These are phyloP conservation scores for Lycaena phlaeas DNA, from an alignment of 2,888 invertebrate genomes.

Conservation along the genomic window DNA sequence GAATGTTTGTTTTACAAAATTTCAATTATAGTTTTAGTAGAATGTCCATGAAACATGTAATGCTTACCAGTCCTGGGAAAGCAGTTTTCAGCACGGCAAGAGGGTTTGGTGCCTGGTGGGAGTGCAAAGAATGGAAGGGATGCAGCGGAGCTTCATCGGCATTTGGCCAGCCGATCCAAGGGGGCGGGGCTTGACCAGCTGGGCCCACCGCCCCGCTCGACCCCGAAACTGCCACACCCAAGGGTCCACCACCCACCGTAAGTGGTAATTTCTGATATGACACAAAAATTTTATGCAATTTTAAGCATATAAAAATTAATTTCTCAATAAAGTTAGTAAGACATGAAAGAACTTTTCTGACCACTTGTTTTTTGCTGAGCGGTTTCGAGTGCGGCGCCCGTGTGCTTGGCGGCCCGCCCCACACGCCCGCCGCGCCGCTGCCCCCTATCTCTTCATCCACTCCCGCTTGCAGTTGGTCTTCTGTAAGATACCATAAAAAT, in stretches of 20 bases:
- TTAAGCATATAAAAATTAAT: no score
- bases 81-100: conserved; percentile 27
- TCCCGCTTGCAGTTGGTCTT: conserved; percentile 51
- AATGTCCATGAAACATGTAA: no score
- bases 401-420: conserved; percentile 10
- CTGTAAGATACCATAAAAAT: conserved; percentile 25
- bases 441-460: conserved; percentile 41
- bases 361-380: conserved; percentile 20
- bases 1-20: no score
- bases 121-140: conserved; percentile 21
- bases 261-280: not conserved
- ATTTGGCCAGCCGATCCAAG: conserved; percentile 3
- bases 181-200: conserved; percentile 13
- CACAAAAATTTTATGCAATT: no score
- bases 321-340: no score
- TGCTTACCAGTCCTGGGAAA: conserved; percentile 46
- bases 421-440: conserved; percentile 25
- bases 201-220: conserved; percentile 15
- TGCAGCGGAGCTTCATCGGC: conserved; percentile 13
- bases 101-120: conserved; percentile 33
- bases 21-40: no score
- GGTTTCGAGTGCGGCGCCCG: conserved; percentile 19
- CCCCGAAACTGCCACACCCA: not conserved
- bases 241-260: not conserved
- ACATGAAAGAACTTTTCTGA: no score